Conservation (phyloP, 1,140 invertebrate genomes). For the Achroia grisella region DNA sequence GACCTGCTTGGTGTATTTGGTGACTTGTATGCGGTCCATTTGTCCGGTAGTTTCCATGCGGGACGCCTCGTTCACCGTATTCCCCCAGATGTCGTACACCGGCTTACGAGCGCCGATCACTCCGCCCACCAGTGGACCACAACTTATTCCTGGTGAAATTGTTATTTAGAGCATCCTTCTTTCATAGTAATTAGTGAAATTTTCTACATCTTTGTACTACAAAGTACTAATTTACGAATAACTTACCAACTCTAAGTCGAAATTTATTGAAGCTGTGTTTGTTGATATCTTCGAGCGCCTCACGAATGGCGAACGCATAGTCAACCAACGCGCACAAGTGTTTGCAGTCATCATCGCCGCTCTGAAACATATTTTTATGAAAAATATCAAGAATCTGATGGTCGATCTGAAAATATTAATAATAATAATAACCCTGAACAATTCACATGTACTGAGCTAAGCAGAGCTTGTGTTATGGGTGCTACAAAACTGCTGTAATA, state of each 20-base stretch:
- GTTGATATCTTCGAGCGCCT: conserved; percentile 93
- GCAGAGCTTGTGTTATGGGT: too few relatives aligned
- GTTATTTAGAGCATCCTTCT: not conserved
- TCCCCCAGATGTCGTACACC: conserved; percentile 98
- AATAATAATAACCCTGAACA: too few relatives aligned
- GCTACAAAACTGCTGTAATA: too few relatives aligned
- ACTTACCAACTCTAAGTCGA: conserved; percentile 89
- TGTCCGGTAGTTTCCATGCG: conserved; percentile 94
- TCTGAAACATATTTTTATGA: conserved; percentile 24
- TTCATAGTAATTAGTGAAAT: not conserved
- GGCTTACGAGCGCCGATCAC: conserved; percentile 98
- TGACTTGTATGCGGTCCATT: conserved; percentile 91
- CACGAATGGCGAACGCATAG: conserved; percentile 94
- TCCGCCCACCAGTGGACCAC: conserved; percentile 95
- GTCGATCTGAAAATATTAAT: too few relatives aligned
- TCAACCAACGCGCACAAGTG: conserved; percentile 92
- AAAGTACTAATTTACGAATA: too few relatives aligned
- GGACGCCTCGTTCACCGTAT: conserved; percentile 96
- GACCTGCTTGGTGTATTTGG: conserved; percentile 87
- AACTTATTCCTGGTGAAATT: conserved; percentile 83
- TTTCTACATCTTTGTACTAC: not conserved
- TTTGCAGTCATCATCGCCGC: conserved; percentile 75
- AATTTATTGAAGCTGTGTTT: conserved; percentile 99
- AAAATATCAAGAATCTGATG: too few relatives aligned
- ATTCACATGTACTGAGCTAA: too few relatives aligned